A percentile compares a stretch with the other conserved stretches of the same genome.
Conservation (phyloP, 2,888 invertebrate genomes). For the Agelastica alni region DNA sequence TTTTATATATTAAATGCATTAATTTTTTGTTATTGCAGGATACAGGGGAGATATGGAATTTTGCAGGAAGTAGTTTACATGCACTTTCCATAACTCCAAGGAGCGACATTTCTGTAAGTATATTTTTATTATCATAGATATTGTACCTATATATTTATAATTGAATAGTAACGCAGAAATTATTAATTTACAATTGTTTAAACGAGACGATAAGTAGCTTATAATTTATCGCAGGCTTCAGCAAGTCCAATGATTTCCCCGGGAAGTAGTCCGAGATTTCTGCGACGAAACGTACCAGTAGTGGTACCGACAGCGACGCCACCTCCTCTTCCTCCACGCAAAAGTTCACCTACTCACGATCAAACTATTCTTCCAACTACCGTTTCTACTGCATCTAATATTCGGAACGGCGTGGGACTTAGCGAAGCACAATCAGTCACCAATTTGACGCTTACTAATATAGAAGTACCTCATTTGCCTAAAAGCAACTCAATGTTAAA, state of each 20-base stretch:
- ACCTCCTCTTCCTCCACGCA: constrained; percentile 68
- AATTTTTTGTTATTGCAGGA: constrained; percentile 53
- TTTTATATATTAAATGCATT: too few species aligned
- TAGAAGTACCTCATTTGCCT: constrained; percentile 46
- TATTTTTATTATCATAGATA: too few species aligned
- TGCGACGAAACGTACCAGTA: constrained; percentile 53
- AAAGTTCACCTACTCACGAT: constrained; percentile 60
- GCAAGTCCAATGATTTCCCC: constrained; percentile 64
- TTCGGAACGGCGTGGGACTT: constrained; percentile 41
- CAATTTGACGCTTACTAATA: constrained; percentile 44
- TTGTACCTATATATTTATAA: too few species aligned
- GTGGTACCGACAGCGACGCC: constrained; percentile 53
- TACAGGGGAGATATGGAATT: constrained; percentile 58
- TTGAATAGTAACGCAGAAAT: too few species aligned
- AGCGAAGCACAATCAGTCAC: constrained; percentile 51
- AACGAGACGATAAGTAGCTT: too few species aligned
- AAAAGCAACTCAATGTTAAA: constrained; percentile 54
- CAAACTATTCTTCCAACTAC: constrained; percentile 34
- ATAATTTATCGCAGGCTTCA: constrained; percentile 57
- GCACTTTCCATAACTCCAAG: constrained; percentile 61
- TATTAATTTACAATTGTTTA: too few species aligned
- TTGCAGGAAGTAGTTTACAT: constrained; percentile 58
- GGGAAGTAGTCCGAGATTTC: constrained; percentile 61
- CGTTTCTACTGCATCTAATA: constrained; percentile 42
- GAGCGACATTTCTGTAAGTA: constrained; percentile 57